These are phyloP conservation scores for Lasioglossum malachurum DNA, from an alignment of 2,888 invertebrate species.

Conservation along the genomic window DNA sequence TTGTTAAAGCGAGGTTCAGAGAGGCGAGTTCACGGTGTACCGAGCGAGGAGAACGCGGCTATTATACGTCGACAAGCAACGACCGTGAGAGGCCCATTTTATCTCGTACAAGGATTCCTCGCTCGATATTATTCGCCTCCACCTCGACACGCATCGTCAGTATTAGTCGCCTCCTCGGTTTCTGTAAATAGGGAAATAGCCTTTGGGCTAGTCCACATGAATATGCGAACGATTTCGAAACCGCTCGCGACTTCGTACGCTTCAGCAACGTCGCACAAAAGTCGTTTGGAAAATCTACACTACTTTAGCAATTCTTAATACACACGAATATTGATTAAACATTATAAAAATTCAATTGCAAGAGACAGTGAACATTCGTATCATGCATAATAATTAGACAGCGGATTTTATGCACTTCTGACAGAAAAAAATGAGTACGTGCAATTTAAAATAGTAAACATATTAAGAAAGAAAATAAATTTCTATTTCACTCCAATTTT, in stretches of 20 bases:
- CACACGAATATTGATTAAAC: background rate
- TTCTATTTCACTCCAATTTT: too few species aligned
- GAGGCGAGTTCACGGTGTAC: conserved; percentile 46
- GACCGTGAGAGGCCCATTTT: conserved; percentile 71
- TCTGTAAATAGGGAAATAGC: conserved; percentile 59
- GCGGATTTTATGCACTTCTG: too few species aligned
- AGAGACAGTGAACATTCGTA: background rate
- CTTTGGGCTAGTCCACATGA: conserved; percentile 45
- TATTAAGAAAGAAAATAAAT: too few species aligned
- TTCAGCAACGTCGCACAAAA: background rate
- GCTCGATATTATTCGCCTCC: conserved; percentile 68
- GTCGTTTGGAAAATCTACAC: background rate
- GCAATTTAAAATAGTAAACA: too few species aligned
- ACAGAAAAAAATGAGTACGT: too few species aligned
- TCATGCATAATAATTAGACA: too few species aligned
- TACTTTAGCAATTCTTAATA: background rate
- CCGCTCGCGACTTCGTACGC: conserved; percentile 10
- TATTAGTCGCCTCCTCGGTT: conserved; percentile 58
- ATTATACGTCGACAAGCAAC: conserved; percentile 61
- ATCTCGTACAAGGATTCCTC: conserved; percentile 74
- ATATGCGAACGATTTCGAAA: conserved; percentile 44
- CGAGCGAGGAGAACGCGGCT: conserved; percentile 68
- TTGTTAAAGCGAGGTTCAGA: conserved; percentile 48
- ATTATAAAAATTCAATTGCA: background rate
- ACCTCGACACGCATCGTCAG: conserved; percentile 53